Conservation (phyloP, 2,113 vertebrate species). For the Rhadina sibilatrix region DNA sequence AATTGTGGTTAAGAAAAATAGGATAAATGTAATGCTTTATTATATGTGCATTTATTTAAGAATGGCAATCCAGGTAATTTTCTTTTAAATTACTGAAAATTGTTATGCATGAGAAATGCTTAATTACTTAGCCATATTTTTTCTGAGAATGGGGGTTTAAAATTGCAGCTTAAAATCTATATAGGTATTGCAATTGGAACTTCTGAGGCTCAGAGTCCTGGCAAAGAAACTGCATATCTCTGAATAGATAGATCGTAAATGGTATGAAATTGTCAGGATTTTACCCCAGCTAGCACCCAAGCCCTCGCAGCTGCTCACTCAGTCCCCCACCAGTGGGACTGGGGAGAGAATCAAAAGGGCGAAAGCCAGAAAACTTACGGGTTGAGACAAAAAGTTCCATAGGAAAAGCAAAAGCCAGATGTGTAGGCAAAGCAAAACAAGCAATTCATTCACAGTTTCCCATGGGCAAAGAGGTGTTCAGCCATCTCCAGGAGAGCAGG, state of each 20-base stretch:
- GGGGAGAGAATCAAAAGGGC: not conserved
- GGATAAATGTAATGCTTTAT: not conserved
- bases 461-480: not conserved
- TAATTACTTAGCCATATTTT: not conserved
- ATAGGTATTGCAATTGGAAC: not conserved
- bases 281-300: not conserved
- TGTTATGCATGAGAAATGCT: not conserved
- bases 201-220: not conserved
- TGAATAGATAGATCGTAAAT: not conserved
- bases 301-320: not conserved
- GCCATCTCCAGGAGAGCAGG: not conserved
- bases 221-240: not conserved
- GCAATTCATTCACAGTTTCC: not conserved
- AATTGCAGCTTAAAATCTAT: not conserved
- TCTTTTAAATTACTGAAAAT: not conserved
- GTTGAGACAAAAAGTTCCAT: not conserved
- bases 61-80: not conserved
- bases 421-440: not conserved
- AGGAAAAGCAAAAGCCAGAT: not conserved
- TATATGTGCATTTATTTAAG: not conserved
- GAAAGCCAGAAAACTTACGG: not conserved
- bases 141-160: not conserved
- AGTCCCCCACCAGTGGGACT: not conserved
- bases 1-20: not conserved
- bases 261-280: not conserved